Evolutionary conservation across 2,888 invertebrate genomes (phyloP).

Genomic region (Tetheella fluctuosa): DNA sequence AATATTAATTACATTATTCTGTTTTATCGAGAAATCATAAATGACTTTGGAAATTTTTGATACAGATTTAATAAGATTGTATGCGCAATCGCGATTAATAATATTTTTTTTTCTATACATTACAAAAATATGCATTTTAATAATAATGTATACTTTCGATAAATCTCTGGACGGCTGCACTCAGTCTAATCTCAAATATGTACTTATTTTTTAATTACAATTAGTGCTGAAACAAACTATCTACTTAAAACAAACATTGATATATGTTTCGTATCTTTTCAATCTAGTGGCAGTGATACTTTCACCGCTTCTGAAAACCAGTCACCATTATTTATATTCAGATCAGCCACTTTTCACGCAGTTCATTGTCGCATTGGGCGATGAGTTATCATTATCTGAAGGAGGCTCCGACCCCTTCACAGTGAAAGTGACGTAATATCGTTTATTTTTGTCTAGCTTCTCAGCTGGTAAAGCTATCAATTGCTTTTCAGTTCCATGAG

Average conservation of each 20-base stretch:
- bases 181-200: slow-evolving; percentile 49
- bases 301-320: slow-evolving; percentile 7
- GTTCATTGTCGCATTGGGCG: slow-evolving; percentile 72
- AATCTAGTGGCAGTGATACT: slow-evolving; percentile 48
- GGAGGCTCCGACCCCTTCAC: slow-evolving; percentile 89
- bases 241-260: slow-evolving; percentile 9
- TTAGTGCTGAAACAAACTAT: slow-evolving; percentile 17
- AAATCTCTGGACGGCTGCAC: slow-evolving; percentile 44
- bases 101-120: slow-evolving; percentile 28
- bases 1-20: slow-evolving; percentile 61
- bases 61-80: not conserved
- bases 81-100: slow-evolving; percentile 14
- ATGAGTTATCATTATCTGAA: slow-evolving; percentile 80
- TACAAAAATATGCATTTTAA: slow-evolving; percentile 42
- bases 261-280: slow-evolving; percentile 1
- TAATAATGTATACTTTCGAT: slow-evolving; percentile 39
- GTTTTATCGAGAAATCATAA: slow-evolving; percentile 13
- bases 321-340: not conserved
- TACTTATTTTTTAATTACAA: slow-evolving; percentile 7
- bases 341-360: slow-evolving; percentile 34
- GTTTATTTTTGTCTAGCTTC: slow-evolving; percentile 93
- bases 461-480: slow-evolving; percentile 95
- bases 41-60: not conserved
- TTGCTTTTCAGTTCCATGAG: slow-evolving; percentile 93
- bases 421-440: slow-evolving; percentile 96